Evolutionary conservation across 2,888 invertebrate genomes (phyloP), one percentile per base, ranked within the genome.

Genomic region (Gibbula magus): DNA sequence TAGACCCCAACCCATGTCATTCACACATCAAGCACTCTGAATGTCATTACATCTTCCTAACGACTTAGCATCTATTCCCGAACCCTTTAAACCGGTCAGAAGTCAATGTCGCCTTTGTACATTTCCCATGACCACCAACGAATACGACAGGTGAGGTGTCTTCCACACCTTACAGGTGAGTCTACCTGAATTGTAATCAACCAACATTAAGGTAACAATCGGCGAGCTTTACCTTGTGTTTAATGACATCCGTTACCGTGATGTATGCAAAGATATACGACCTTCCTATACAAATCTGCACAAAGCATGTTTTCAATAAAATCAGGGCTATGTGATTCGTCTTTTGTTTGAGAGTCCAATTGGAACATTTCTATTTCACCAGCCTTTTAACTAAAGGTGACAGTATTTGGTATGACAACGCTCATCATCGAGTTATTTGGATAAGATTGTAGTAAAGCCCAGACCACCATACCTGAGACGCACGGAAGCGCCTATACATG

Each of bases 201-300:
- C 25, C 3, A 22, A 29, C 61, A 45, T 45, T 45, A 45, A 61
- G 61, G 61, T 61, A 61, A 61, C 61, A 61, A 61, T 61, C 29
- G 61, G 25, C 29, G 25, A 29, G 25, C 29, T 25, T 29, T 61
- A 61, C 61, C 29, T 25, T 61, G 35, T 20, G 35, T 70, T 70
- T 70, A 70, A 70, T 35, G 70, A 70, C 70, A 35, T 70, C 70
- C 70, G 70, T 70, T 20, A 32, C 35, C 70, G n/a, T 70, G 29
- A 35, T 20, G 20, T 70, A 70, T 70, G 25, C 22, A 29, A 29
- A 29, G 61, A 61, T 61, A 13, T 61, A 45, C 45, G 10, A 13
- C 45, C 45, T 45, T 45, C 45, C 45, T 45, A 10, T 45, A 10
- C 45, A 45, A 10, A 45, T 13, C 10, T 4, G 4, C 45, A 45